These are phyloP conservation scores for Oreochromis niloticus DNA, from an alignment of 2,113 vertebrate species.

Conservation along the genomic window DNA sequence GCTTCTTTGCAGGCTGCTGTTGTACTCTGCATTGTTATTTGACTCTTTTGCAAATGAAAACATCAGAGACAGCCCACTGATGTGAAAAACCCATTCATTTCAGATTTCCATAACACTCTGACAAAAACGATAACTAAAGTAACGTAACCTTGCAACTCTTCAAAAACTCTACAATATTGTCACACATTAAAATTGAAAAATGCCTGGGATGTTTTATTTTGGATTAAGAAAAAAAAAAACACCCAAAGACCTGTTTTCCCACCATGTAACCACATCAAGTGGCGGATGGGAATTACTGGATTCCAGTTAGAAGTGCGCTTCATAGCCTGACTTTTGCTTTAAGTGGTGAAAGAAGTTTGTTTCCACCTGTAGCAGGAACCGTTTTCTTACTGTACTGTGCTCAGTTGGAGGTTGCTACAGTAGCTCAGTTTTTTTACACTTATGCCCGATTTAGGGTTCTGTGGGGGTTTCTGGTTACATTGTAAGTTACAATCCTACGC, in stretches of 20 bases:
- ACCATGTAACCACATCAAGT: not conserved
- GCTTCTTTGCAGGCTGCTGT: not conserved
- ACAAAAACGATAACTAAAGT: not conserved
- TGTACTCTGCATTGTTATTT: not conserved
- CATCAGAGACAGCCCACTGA: not conserved
- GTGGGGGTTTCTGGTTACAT: not conserved
- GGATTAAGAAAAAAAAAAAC: fast-evolving
- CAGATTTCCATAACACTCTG: not conserved
- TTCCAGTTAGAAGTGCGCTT: not conserved
- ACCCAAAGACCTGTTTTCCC: not conserved
- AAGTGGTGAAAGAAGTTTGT: not conserved
- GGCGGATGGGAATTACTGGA: not conserved
- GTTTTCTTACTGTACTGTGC: not conserved
- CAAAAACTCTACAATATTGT: not conserved
- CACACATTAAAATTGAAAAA: not conserved
- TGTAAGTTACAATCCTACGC: not conserved
- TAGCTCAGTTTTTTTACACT: not conserved
- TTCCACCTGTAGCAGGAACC: not conserved
- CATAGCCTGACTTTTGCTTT: not conserved
- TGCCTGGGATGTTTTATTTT: not conserved
- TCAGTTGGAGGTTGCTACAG: not conserved
- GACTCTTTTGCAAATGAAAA: not conserved
- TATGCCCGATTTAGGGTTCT: not conserved
- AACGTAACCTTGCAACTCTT: not conserved
- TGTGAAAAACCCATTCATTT: not conserved